These are phyloP conservation scores for Rhyzopertha dominica DNA, from an alignment of 1,140 invertebrate species.

Conservation along the genomic window DNA sequence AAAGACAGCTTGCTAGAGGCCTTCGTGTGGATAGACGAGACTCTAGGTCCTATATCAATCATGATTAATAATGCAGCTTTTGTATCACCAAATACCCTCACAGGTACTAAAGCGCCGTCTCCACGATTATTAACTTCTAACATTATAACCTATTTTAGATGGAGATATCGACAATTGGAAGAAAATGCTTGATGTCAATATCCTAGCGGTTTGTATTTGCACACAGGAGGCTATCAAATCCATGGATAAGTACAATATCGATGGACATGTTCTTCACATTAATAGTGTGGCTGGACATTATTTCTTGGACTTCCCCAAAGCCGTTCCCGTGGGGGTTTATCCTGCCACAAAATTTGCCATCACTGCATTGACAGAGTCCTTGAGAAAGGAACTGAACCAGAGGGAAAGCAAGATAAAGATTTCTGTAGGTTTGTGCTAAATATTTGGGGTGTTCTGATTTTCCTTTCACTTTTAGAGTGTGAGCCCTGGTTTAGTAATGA, in stretches of 20 bases:
- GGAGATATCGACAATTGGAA: conserved; percentile 9
- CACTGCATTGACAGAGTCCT: conserved; percentile 54
- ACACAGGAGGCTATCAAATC: conserved; percentile 52
- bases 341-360: conserved; percentile 56
- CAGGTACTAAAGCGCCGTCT: conserved; percentile 6
- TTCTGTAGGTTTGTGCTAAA: conserved; percentile 9
- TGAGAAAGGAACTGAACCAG: conserved; percentile 46
- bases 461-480: conserved; percentile 16
- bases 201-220: conserved; percentile 51
- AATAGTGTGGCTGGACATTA: conserved; percentile 52
- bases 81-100: conserved; percentile 2
- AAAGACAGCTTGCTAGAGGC: conserved; percentile 47
- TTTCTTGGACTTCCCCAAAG: conserved; percentile 21
- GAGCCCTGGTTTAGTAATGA: conserved; percentile 12
- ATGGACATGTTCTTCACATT: conserved; percentile 43
- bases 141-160: neutral
- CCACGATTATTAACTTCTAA: no score
- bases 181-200: conserved; percentile 41
- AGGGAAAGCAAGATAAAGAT: conserved; percentile 15
- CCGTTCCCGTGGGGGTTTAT: conserved; percentile 50
- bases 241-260: conserved; percentile 46
- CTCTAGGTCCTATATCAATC: conserved; percentile 47
- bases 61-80: conserved; percentile 52
- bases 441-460: neutral
- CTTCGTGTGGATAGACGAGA: conserved; percentile 46